Percentiles rank a stretch among this genome's conserved stretches.
phyloP scores from a whole-genome alignment of 2,888 invertebrate species.

The Melinaea marsaeus region DNA sequence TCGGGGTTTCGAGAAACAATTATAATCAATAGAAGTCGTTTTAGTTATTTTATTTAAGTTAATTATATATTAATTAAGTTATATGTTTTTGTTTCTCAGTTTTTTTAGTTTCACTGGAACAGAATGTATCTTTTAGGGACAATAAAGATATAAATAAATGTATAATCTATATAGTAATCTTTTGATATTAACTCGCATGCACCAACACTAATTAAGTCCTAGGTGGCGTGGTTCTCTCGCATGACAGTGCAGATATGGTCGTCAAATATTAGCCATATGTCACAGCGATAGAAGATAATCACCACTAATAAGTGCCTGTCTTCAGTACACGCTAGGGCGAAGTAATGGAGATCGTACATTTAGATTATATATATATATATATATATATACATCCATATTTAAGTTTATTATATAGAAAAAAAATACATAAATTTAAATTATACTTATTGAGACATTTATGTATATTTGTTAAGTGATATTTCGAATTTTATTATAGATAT shows the following conservation, averaged over 20 bases:
- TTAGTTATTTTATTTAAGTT: too few species aligned
- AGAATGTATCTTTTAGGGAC: too few species aligned
- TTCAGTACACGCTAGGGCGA: conserved; percentile 55
- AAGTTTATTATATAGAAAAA: background rate
- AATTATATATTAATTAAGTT: too few species aligned
- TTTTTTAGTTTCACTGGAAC: too few species aligned
- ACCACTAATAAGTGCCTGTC: conserved; percentile 75
- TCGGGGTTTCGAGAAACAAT: too few species aligned
- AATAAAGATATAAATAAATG: background rate
- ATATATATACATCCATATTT: background rate
- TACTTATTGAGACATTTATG: too few species aligned
- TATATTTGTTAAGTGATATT: too few species aligned
- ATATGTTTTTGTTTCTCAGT: too few species aligned
- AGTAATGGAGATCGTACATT: conserved; percentile 35
- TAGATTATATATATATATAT: background rate
- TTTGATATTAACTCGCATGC: conserved; percentile 22
- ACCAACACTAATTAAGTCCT: conserved; percentile 65
- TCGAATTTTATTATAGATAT: too few species aligned
- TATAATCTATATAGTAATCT: background rate
- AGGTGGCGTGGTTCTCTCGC: conserved; percentile 61
- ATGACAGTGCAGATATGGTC: conserved; percentile 56
- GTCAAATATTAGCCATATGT: conserved; percentile 74
- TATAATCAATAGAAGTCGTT: too few species aligned
- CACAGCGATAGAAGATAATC: conserved; percentile 74
- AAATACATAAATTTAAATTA: too few species aligned